Percentiles rank a stretch among this genome's conserved stretches.
phyloP scores from a whole-genome alignment of 2,113 vertebrate genomes.

The Bombycilla garrulus region DNA sequence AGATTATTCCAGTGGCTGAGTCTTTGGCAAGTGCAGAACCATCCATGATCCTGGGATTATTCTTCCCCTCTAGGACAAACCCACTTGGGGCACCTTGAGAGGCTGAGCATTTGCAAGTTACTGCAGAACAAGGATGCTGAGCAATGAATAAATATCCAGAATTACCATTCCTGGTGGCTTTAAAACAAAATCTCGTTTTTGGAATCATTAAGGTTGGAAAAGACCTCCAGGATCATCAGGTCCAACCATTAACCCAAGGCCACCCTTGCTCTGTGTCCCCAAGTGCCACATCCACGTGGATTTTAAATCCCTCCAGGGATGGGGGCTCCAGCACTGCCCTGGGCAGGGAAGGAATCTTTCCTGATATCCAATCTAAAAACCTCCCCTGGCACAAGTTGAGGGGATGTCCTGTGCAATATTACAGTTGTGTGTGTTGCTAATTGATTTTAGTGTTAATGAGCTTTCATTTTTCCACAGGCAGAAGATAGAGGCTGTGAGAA shows the following conservation, averaged over 20 bases:
- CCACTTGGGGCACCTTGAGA: background rate
- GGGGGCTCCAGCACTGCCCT: background rate
- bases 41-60: background rate
- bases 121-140: background rate
- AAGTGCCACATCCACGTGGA: background rate
- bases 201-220: background rate
- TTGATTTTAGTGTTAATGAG: background rate
- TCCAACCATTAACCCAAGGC: fast-evolving
- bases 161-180: background rate
- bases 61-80: background rate
- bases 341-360: background rate
- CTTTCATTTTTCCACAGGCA: conserved; percentile 66
- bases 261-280: background rate
- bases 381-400: background rate
- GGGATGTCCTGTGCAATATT: background rate
- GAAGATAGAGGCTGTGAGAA: conserved; percentile 80
- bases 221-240: background rate
- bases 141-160: background rate
- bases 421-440: background rate
- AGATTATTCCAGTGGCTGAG: background rate
- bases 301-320: background rate
- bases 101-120: background rate
- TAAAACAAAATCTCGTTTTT: background rate
- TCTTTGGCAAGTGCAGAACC: background rate
- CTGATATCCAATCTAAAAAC: background rate